Base-by-base conservation (phyloP, 2,888 invertebrate species). In the Drosophila dives region DNA sequence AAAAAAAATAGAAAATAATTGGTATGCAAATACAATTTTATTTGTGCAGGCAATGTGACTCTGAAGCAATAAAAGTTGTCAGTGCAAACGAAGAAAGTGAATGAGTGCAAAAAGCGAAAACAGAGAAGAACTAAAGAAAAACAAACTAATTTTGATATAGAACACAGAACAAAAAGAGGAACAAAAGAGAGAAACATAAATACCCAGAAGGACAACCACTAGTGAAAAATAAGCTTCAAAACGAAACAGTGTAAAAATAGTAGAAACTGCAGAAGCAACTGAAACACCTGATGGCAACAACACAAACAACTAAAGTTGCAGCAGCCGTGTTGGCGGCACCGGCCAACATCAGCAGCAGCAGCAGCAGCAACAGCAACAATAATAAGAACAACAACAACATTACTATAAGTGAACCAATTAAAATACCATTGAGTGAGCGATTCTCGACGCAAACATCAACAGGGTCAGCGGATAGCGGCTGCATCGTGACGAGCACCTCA, bases 391-490 rank as follows among this genome's bases (percentile, higher is more conserved):
- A 61, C 70, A 69, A 53, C 75, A 81, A 60, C 70, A 83, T 66
- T 72, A 77, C 77, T 34, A 86, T 75, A 59, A 91, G 90, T 75
- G 85, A 88, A 64, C 92, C 92, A 38, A 92, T 92, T 71, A 91
- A 88, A 72, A 92, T 92, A 64, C 92, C 92, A 38, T 51, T 92
- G 65, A 91, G 81, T 75, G 92, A 91, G 68, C 83, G 90, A n/a
- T 92, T 92, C 78, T 85, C 91, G 36, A 90, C 91, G n/a, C 92
- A 92, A 79, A 84, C 92, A 17, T 91, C 91, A 17, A 92, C 90
- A 29, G 91, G 92, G 20, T 92, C 92, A 17, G 92, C 92, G 20
- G 92, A 92, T 75, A 92, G 92, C 81, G 92, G 92, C 10, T 88
- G 90, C 64, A 82, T 91, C 55, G 80, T 85, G 53, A 80, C 79